phyloP scores from a whole-genome alignment of 2,113 vertebrate species.

The Centropus bengalensis region DNA sequence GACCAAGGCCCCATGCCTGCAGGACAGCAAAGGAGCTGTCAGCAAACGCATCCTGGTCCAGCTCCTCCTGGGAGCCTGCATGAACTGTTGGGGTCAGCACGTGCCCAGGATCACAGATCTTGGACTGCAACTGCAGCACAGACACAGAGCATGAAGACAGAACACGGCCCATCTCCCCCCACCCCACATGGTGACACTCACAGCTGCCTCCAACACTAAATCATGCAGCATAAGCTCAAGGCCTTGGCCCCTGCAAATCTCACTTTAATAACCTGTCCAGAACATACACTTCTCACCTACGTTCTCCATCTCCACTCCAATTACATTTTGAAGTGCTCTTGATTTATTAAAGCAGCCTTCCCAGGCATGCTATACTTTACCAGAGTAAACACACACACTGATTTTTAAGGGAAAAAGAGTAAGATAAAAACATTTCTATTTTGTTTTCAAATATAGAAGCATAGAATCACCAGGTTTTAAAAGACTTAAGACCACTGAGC shows the following conservation, averaged over 20 bases:
- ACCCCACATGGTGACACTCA: not conserved
- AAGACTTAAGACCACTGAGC: no score
- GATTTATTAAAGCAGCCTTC: not conserved
- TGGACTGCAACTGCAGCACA: not conserved
- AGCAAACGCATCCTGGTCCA: not conserved
- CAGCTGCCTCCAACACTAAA: not conserved
- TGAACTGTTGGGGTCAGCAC: not conserved
- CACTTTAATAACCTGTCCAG: not conserved
- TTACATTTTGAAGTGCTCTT: not conserved
- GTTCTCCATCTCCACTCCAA: not conserved
- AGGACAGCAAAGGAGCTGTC: not conserved
- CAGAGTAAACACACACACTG: not conserved
- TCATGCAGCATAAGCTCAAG: not conserved
- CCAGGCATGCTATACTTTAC: not conserved
- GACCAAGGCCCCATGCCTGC: not conserved
- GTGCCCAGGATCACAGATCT: not conserved
- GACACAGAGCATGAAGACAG: not conserved
- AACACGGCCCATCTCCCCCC: not conserved
- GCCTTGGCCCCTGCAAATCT: not conserved
- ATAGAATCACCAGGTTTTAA: no score
- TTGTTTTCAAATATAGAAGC: not conserved
- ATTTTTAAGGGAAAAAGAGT: not conserved
- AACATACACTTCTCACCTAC: not conserved
- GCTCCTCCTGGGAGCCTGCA: not conserved
- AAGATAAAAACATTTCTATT: not conserved